Conservation (phyloP, 2,113 vertebrate species). For the Calidris pugnax region DNA sequence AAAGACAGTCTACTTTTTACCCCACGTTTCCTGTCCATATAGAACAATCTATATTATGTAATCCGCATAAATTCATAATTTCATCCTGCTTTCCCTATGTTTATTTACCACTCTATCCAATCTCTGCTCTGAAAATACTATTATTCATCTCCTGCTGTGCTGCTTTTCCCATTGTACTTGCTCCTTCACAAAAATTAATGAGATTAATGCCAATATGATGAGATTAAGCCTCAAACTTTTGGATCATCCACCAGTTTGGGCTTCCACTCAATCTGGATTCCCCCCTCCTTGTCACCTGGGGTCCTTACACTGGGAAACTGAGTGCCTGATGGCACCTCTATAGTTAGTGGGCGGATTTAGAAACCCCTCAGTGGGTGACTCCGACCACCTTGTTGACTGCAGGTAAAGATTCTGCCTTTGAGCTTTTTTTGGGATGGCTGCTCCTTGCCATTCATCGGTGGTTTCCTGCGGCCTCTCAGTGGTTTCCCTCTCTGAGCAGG, state of each 20-base stretch:
- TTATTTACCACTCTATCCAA: background rate
- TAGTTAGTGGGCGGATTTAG: background rate
- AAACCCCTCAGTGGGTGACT: background rate
- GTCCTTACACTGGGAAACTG: background rate
- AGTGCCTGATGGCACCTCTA: background rate
- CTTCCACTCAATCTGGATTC: background rate
- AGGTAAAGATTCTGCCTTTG: background rate
- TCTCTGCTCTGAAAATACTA: background rate
- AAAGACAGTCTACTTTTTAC: background rate
- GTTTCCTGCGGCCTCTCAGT: background rate
- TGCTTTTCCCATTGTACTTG: background rate
- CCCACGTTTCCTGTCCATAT: background rate
- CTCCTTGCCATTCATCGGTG: background rate
- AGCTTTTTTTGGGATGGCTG: background rate
- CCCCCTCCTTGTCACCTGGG: background rate
- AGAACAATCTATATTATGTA: background rate
- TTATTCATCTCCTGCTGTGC: background rate
- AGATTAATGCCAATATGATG: background rate
- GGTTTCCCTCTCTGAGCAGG: background rate
- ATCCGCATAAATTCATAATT: background rate
- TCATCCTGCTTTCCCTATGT: background rate
- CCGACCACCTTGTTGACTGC: background rate
- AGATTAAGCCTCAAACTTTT: background rate
- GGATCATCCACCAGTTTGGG: background rate
- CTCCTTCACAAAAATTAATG: background rate